Conservation (phyloP, 2,113 vertebrate species). For the Propithecus coquereli region DNA sequence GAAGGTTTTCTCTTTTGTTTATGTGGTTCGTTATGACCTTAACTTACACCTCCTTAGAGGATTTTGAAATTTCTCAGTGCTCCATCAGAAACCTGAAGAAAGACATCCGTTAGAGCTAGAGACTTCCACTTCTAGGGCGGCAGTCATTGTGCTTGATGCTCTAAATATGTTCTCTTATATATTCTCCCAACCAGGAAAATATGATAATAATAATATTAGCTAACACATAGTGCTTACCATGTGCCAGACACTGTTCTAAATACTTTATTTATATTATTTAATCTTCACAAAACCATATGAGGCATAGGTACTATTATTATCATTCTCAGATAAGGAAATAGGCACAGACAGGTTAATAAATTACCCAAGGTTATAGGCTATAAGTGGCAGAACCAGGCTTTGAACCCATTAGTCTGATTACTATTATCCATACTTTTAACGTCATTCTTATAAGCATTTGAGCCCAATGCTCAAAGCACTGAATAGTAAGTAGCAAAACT, state of each 20-base stretch:
- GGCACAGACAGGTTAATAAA: background rate
- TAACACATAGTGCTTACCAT: background rate
- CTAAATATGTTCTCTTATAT: background rate
- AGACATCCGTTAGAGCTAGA: background rate
- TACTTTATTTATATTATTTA: background rate
- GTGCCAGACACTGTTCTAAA: background rate
- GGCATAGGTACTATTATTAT: background rate
- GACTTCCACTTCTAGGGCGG: background rate
- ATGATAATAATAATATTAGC: background rate
- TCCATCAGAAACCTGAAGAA: background rate
- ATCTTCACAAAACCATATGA: background rate
- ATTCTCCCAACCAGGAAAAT: background rate
- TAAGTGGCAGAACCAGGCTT: background rate
- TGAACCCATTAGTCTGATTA: background rate
- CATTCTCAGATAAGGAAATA: background rate
- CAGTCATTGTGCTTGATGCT: background rate
- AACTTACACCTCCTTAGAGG: background rate
- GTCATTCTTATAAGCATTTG: background rate
- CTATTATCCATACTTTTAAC: background rate
- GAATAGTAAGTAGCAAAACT: background rate
- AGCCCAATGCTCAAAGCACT: background rate
- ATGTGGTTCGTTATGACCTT: background rate
- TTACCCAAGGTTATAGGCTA: background rate
- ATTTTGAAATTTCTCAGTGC: slow-evolving; percentile 33
- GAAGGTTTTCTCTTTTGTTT: background rate